Conservation (phyloP, 2,888 invertebrate genomes). For the Eurois occulta region DNA sequence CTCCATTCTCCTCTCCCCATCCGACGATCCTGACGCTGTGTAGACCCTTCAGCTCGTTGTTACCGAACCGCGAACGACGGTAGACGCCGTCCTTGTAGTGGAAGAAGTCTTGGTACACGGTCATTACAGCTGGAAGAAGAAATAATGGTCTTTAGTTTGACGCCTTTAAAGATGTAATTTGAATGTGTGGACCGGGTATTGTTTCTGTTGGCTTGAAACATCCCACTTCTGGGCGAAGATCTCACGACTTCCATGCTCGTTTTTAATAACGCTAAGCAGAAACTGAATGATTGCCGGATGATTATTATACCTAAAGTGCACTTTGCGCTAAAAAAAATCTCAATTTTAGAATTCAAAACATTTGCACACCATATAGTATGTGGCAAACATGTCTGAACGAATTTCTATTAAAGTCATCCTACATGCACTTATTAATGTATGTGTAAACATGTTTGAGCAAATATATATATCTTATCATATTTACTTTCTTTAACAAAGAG, state of each 20-base stretch:
- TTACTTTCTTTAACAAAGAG: not conserved
- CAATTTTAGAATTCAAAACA: too few species aligned
- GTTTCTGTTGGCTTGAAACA: not conserved
- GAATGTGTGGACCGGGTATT: not conserved
- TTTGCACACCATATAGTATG: too few species aligned
- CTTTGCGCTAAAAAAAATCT: too few species aligned
- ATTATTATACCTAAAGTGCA: not conserved
- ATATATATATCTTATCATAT: too few species aligned
- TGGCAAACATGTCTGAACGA: too few species aligned
- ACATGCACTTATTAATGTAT: too few species aligned
- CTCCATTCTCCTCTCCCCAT: slow-evolving; percentile 94
- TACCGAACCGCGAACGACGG: slow-evolving; percentile 90
- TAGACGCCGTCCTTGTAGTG: slow-evolving; percentile 96
- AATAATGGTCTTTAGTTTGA: slow-evolving; percentile 23
- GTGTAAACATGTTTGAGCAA: too few species aligned
- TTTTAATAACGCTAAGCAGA: not conserved
- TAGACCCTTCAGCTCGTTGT: slow-evolving; percentile 92
- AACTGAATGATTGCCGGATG: not conserved
- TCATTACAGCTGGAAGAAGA: slow-evolving; percentile 93
- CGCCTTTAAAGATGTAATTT: not conserved
- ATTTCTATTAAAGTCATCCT: too few species aligned
- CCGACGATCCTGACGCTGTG: slow-evolving; percentile 98
- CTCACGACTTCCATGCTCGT: not conserved
- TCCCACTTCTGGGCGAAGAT: not conserved
- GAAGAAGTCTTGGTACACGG: slow-evolving; percentile 98